Conservation (phyloP, 2,113 vertebrate genomes). For the Xiphophorus hellerii region DNA sequence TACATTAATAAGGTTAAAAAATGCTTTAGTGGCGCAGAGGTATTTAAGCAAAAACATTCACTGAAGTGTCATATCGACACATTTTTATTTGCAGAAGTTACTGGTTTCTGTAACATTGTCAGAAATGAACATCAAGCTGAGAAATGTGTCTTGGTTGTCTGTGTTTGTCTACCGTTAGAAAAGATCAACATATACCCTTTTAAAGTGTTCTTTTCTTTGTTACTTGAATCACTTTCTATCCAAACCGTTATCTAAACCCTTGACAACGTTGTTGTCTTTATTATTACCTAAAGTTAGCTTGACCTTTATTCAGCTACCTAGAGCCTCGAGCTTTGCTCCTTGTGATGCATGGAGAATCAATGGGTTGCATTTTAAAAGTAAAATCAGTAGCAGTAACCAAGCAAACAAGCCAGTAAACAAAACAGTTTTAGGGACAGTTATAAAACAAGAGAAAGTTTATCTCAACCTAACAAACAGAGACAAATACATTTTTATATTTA, state of each 20-base stretch:
- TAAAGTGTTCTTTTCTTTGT: not conserved
- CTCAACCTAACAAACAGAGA: not conserved
- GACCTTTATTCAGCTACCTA: not conserved
- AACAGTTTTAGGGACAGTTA: slow-evolving; percentile 17
- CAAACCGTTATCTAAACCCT: not conserved
- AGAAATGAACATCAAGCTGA: not conserved
- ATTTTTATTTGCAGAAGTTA: not conserved
- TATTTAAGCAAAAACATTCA: slow-evolving; percentile 1
- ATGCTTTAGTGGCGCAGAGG: not conserved
- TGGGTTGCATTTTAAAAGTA: slow-evolving; percentile 43
- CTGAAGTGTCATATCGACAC: not conserved
- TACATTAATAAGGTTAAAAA: not conserved
- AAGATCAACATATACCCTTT: not conserved
- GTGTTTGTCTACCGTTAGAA: not conserved
- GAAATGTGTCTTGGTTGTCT: not conserved
- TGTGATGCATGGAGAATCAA: slow-evolving; percentile 64
- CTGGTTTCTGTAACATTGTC: not conserved
- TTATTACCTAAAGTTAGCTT: slow-evolving; percentile 18
- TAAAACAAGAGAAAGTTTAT: not conserved
- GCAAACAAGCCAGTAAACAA: slow-evolving; percentile 52
- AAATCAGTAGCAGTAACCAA: slow-evolving; percentile 51
- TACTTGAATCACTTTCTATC: not conserved
- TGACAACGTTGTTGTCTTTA: not conserved
- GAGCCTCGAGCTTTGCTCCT: slow-evolving; percentile 52
- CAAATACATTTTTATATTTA: not conserved